These are phyloP conservation scores for Trichogramma evanescens DNA, from an alignment of 2,888 invertebrate species.

Conservation along the genomic window DNA sequence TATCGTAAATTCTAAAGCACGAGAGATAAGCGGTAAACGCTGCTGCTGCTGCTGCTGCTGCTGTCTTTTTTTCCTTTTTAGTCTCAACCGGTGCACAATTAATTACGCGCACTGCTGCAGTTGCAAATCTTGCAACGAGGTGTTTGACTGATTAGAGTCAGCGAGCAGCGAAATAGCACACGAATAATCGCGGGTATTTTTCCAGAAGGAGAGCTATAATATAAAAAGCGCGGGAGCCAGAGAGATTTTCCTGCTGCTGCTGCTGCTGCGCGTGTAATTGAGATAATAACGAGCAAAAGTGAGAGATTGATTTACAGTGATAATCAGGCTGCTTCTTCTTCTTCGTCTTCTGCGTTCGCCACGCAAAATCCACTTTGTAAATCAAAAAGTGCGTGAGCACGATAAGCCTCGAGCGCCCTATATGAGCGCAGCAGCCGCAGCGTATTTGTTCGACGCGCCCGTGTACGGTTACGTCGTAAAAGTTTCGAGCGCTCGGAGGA, in stretches of 20 bases:
- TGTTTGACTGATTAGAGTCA: too few species aligned
- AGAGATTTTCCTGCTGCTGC: constrained; percentile 1
- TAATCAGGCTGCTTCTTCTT: constrained; percentile 11
- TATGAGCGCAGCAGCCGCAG: neutral
- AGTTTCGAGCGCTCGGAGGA: too few species aligned
- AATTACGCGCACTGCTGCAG: too few species aligned
- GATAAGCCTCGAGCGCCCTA: constrained; percentile 32
- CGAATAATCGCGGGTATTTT: constrained; percentile 9
- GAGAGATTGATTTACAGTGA: constrained; percentile 29
- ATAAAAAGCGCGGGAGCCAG: neutral
- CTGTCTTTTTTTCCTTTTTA: too few species aligned
- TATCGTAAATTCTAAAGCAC: too few species aligned
- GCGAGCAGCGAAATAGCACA: too few species aligned
- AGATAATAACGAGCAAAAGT: too few species aligned
- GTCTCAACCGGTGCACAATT: too few species aligned
- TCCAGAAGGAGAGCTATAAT: constrained; percentile 1
- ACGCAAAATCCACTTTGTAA: constrained; percentile 39
- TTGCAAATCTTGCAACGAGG: too few species aligned
- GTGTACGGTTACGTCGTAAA: constrained; percentile 16
- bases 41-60: too few species aligned
- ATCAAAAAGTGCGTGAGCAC: constrained; percentile 35
- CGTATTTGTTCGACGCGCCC: constrained; percentile 9
- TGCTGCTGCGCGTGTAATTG: neutral
- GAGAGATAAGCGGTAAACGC: too few species aligned
- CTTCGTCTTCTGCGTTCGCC: constrained; percentile 27